Percentiles rank a stretch among this genome's conserved stretches.
Conservation (phyloP, 2,888 invertebrate genomes). For the Thalpophila matura region DNA sequence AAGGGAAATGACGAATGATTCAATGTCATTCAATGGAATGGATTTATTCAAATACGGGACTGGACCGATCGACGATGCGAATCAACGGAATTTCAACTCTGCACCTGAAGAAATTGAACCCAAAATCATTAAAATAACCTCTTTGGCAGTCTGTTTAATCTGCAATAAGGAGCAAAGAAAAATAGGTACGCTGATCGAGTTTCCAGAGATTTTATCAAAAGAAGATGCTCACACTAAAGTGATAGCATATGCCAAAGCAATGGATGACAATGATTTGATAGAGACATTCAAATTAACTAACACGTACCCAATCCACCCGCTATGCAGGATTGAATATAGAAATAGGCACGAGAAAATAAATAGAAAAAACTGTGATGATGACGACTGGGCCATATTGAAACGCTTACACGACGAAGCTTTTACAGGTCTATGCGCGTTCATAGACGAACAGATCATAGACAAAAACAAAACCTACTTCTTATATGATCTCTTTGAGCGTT, state of each 20-base stretch:
- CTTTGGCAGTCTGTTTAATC: conserved; percentile 10
- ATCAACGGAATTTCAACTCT: conserved; percentile 4
- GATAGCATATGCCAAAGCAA: neutral
- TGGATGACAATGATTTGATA: conserved; percentile 15
- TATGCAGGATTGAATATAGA: conserved; percentile 28
- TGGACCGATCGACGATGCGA: neutral
- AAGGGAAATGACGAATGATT: conserved; percentile 26
- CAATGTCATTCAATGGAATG: conserved; percentile 23
- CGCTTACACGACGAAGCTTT: conserved; percentile 21
- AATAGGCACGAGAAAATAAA: conserved; percentile 30
- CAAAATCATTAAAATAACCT: neutral
- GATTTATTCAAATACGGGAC: conserved; percentile 18
- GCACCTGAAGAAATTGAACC: neutral
- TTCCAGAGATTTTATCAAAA: neutral
- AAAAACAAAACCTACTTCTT: conserved; percentile 25
- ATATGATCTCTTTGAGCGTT: conserved; percentile 33
- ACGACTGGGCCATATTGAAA: conserved; percentile 14
- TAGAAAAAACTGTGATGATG: conserved; percentile 17
- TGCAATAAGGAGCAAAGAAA: conserved; percentile 18
- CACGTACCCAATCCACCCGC: neutral
- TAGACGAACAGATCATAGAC: conserved; percentile 24
- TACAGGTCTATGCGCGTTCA: conserved; percentile 25
- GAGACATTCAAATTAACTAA: neutral
- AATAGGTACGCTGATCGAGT: conserved; percentile 14
- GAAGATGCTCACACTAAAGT: neutral